These are phyloP conservation scores for Boloria selene DNA, from an alignment of 2,888 invertebrate genomes.

Conservation along the genomic window DNA sequence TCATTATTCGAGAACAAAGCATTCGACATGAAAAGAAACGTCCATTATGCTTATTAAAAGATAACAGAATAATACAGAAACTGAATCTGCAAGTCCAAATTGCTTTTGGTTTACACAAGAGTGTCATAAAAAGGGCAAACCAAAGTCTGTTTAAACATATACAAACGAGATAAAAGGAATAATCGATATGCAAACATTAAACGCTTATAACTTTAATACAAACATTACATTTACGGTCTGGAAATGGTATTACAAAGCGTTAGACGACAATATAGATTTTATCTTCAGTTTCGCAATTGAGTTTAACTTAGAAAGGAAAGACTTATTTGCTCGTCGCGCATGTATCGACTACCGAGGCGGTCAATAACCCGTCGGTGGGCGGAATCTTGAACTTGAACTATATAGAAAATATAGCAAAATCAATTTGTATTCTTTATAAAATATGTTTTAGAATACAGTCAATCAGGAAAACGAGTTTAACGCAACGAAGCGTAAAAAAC, in stretches of 20 bases:
- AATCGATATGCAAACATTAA: constrained; percentile 58
- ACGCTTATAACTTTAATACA: constrained; percentile 33
- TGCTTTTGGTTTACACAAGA: constrained; percentile 51
- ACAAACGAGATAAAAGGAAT: constrained; percentile 55
- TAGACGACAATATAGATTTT: constrained; percentile 18
- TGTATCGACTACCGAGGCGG: constrained; percentile 56
- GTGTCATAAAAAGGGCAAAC: constrained; percentile 60
- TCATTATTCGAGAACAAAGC: neutral
- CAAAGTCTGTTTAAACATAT: constrained; percentile 62
- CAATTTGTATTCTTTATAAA: constrained; percentile 22
- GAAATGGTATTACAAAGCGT: constrained; percentile 21
- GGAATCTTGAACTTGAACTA: constrained; percentile 77
- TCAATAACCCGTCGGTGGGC: constrained; percentile 64
- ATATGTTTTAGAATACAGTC: neutral
- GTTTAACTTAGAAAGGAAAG: constrained; percentile 42
- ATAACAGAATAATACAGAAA: constrained; percentile 35
- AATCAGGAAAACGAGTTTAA: neutral
- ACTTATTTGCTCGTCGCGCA: constrained; percentile 55
- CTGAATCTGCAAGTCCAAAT: constrained; percentile 51
- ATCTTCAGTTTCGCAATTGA: constrained; percentile 20
- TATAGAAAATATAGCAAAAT: constrained; percentile 55
- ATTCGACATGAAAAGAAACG: neutral
- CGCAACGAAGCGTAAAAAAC: neutral
- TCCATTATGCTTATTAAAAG: constrained; percentile 1
- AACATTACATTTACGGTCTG: constrained; percentile 13